Evolutionary conservation across 2,888 invertebrate genomes (phyloP).

Genomic region (Sisyra terminalis): DNA sequence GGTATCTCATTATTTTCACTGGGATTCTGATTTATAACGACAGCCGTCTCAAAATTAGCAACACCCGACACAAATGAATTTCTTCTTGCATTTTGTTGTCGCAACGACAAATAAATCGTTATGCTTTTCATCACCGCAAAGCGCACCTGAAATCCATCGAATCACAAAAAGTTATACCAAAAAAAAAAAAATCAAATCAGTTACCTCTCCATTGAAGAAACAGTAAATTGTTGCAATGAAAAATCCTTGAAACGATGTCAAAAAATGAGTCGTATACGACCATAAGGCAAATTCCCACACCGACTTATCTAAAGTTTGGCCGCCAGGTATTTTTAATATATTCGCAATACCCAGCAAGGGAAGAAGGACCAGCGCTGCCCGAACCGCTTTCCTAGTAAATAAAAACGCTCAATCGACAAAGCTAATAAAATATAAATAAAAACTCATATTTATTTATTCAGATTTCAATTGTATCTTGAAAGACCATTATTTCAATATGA

Average conservation of each 20-base stretch:
- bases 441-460: too few relatives aligned
- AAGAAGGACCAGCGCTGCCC: conserved; percentile 61
- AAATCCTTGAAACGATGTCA: conserved; percentile 73
- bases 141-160: conserved; percentile 23
- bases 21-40: too few relatives aligned
- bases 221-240: conserved; percentile 69
- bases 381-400: conserved; percentile 51
- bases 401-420: too few relatives aligned
- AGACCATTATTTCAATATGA: too few relatives aligned
- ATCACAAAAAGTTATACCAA: background rate
- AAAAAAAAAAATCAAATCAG: too few relatives aligned
- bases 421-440: too few relatives aligned
- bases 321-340: conserved; percentile 52
- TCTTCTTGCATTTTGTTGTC: conserved; percentile 21
- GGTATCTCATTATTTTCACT: too few relatives aligned
- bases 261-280: conserved; percentile 62
- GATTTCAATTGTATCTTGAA: too few relatives aligned
- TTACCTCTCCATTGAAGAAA: conserved; percentile 69
- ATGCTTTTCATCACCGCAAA: conserved; percentile 29
- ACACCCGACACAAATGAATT: conserved; percentile 16
- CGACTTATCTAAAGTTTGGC: conserved; percentile 41
- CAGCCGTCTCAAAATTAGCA: too few relatives aligned
- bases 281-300: conserved; percentile 59
- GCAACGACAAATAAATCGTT: conserved; percentile 27
- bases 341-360: conserved; percentile 72